phyloP scores from a whole-genome alignment of 2,888 invertebrate species.

The Diarsia dahlii region DNA sequence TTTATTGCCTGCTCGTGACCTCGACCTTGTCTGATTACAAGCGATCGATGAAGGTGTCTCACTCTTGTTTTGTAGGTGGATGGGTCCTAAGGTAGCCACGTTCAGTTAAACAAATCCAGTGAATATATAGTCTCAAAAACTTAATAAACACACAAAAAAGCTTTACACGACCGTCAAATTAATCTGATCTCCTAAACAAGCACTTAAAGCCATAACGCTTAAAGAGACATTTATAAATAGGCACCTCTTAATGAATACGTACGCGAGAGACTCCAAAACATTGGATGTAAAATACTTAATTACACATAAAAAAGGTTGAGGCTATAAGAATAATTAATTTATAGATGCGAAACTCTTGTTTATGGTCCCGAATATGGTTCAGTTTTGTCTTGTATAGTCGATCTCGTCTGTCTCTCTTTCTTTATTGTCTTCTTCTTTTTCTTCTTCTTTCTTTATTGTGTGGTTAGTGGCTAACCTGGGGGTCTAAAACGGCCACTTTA shows the following conservation, averaged over 20 bases:
- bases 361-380: background rate
- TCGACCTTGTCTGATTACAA: no score
- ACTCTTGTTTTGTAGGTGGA: no score
- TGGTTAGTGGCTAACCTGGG: no score
- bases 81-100: no score
- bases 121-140: slow-evolving; percentile 23
- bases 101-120: background rate
- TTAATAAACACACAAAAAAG: slow-evolving; percentile 20
- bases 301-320: slow-evolving; percentile 65
- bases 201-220: slow-evolving; percentile 48
- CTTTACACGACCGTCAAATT: slow-evolving; percentile 22
- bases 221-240: slow-evolving; percentile 63
- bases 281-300: slow-evolving; percentile 69
- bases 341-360: slow-evolving; percentile 40
- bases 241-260: slow-evolving; percentile 53
- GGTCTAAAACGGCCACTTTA: no score
- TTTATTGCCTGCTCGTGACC: no score
- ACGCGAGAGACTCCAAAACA: slow-evolving; percentile 54
- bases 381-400: background rate
- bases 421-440: no score
- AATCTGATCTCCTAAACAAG: slow-evolving; percentile 48
- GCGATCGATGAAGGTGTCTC: no score
- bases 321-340: slow-evolving; percentile 49
- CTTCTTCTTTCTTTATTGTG: no score
- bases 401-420: background rate